Conservation (phyloP, 2,113 vertebrate genomes). For the Hippocampus abdominalis region DNA sequence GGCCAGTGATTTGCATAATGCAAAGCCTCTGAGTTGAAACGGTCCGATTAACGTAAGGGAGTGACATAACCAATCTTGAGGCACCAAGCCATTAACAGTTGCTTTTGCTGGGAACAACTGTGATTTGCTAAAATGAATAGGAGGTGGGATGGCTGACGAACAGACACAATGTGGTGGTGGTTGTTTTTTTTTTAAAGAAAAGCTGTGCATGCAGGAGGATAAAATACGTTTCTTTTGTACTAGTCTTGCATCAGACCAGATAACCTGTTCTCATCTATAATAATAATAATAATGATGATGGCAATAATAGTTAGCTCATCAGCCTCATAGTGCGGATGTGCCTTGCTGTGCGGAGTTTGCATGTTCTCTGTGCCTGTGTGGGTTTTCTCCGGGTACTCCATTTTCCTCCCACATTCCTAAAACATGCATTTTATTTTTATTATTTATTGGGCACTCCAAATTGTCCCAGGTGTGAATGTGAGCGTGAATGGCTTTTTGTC, state of each 20-base stretch:
- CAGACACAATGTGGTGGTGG: not conserved
- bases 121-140: slow-evolving; percentile 81
- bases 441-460: too few relatives aligned
- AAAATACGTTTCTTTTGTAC: not conserved
- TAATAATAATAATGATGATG: not conserved
- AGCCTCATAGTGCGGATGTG: too few relatives aligned
- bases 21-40: slow-evolving; percentile 99
- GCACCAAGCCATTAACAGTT: slow-evolving; percentile 81
- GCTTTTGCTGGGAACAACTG: slow-evolving; percentile 76
- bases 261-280: not conserved
- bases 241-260: not conserved
- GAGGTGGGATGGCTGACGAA: not conserved
- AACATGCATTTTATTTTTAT: too few relatives aligned
- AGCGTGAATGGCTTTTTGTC: too few relatives aligned
- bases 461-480: too few relatives aligned
- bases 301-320: too few relatives aligned
- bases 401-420: too few relatives aligned
- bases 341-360: too few relatives aligned
- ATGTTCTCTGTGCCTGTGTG: too few relatives aligned
- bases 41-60: slow-evolving; percentile 98
- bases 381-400: too few relatives aligned
- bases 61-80: slow-evolving; percentile 92
- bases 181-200: not conserved
- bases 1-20: slow-evolving; percentile 99
- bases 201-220: not conserved